Evolutionary conservation across 30 jellyfish, hydroid and myxozoan genomes (phyloP).

Genomic region (Pelagia noctiluca): DNA sequence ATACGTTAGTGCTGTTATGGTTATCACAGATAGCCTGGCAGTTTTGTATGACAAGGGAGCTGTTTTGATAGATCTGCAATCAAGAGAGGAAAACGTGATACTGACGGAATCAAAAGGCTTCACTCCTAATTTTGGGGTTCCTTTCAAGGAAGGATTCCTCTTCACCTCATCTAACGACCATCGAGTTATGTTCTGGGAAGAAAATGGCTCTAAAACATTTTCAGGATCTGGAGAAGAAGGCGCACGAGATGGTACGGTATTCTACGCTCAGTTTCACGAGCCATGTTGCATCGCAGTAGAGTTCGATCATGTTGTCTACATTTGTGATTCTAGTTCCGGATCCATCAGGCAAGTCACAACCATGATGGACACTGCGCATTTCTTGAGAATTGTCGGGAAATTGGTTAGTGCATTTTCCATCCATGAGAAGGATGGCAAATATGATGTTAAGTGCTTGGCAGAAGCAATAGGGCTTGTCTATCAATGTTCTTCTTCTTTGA

Average conservation of each 20-base stretch:
- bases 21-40: neutral
- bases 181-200: neutral
- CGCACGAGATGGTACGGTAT: neutral
- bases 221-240: neutral
- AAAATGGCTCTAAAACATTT: neutral
- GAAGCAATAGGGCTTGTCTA: conserved; percentile 34
- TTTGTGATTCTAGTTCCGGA: neutral
- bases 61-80: neutral
- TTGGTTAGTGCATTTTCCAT: conserved; percentile 22
- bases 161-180: conserved; percentile 26
- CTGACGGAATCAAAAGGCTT: conserved; percentile 1
- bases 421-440: conserved; percentile 15
- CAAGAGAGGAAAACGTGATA: neutral
- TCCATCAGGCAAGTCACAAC: conserved; percentile 28
- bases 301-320: conserved; percentile 44
- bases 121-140: neutral
- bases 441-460: neutral
- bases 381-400: neutral
- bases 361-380: conserved; percentile 15
- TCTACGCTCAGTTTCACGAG: conserved; percentile 4
- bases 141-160: neutral
- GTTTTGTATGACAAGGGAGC: conserved; percentile 11
- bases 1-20: neutral
- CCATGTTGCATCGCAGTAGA: conserved; percentile 15
- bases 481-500: neutral